These are phyloP conservation scores for Microcebus lehilahytsara DNA, from an alignment of 2,113 vertebrate genomes.

Conservation along the genomic window DNA sequence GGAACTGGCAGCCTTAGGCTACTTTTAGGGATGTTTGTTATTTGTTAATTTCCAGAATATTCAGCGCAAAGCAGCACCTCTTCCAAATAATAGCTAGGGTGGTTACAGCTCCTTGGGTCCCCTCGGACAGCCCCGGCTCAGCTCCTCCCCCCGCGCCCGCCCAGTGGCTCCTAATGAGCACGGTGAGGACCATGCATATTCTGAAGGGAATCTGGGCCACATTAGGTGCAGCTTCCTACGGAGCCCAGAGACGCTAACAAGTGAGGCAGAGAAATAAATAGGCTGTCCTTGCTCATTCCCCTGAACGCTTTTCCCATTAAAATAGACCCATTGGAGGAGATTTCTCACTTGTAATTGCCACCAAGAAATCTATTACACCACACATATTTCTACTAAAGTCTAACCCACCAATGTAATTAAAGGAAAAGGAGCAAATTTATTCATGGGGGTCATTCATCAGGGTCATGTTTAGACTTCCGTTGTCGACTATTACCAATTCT, in stretches of 20 bases:
- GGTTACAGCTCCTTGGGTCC: background rate
- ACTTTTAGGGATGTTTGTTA: background rate
- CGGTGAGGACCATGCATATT: background rate
- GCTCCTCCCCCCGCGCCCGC: background rate
- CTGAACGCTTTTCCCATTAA: slow-evolving; percentile 34
- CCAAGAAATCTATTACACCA: background rate
- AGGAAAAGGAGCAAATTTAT: background rate
- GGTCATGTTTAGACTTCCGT: background rate
- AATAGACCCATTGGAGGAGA: background rate
- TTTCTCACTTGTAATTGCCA: background rate
- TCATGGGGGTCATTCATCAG: background rate
- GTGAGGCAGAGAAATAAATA: slow-evolving; percentile 32
- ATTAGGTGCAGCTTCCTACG: background rate
- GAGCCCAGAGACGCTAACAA: slow-evolving; percentile 33
- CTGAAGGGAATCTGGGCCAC: slow-evolving; percentile 34
- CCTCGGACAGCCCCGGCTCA: background rate
- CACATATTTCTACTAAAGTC: background rate
- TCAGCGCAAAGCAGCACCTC: background rate
- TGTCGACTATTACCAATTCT: background rate
- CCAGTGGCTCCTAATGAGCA: background rate
- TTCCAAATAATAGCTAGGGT: background rate
- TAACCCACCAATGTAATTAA: background rate
- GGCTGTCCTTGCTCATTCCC: background rate
- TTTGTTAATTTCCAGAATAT: background rate
- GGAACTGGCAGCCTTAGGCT: background rate